Evolutionary conservation across 2,113 vertebrate genomes (phyloP), one percentile per base, ranked within the genome.

Genomic region (Lampris incognitus): DNA sequence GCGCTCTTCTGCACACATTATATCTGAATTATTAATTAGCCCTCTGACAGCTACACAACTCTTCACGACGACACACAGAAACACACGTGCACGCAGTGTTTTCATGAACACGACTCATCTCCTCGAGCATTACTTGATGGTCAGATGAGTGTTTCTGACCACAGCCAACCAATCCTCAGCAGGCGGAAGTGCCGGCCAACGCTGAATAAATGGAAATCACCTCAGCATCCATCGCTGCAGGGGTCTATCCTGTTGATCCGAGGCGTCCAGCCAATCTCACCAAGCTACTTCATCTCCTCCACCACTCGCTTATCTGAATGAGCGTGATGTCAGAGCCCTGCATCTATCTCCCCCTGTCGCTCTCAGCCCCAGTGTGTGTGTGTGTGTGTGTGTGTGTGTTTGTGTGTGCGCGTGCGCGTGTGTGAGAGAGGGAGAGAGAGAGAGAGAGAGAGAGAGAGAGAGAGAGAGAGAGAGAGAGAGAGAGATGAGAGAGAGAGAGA

Each of bases 281-380:
- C 69, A 11, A 52, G 41, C 56, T 2, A 40, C 65, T 54, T 87
- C 81, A 76, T 84, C 81, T 86, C 66, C 81, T 56, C 13, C 65
- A 66, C 76, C 41, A 9, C 65, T 60, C 56, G 55, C 68, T 85
- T 81, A 85, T 88, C 79, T 81, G 55, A 85, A 70, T 77, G 76
- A 61, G 68, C 82, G 78, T 64, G 76, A 82, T 84, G 76, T 84
- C 81, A 66, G 64, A 51, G 73, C 79, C 37, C 68, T 83, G 78
- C 78, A 78, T 82, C 68, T 74, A 56, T 78, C 69, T 63, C 76
- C 44, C 65, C 76, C 81, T 75, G 75, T 79, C 81, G 74, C 41
- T 79, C 78, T 79, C 5, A 66, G 67, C 55, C 66, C 55, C 58
- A 66, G 51, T 0, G 24, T 66, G 52, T 10, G 64, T 9, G n/a